Evolutionary conservation across 2,888 invertebrate genomes (phyloP).

Genomic region (Drosophila antonietae): DNA sequence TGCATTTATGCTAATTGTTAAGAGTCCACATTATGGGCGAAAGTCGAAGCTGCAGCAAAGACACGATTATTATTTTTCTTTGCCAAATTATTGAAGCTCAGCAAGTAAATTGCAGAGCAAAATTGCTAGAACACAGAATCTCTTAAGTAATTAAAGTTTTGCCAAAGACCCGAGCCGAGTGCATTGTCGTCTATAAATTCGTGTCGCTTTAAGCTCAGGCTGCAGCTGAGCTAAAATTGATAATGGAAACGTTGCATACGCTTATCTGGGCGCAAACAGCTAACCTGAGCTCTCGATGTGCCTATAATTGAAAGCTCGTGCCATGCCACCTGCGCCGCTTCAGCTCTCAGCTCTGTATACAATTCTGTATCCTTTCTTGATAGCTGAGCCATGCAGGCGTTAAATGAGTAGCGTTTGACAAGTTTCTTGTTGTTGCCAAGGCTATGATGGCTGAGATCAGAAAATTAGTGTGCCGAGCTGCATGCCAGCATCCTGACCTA

Average conservation of each 20-base stretch:
- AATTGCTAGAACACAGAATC: not conserved
- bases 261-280: conserved; percentile 53
- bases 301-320: conserved; percentile 14
- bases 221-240: conserved; percentile 47
- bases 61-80: conserved; percentile 6
- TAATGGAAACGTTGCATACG: conserved; percentile 39
- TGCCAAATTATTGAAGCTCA: not conserved
- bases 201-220: conserved; percentile 8
- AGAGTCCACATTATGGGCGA: conserved; percentile 32
- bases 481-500: conserved; percentile 45
- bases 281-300: conserved; percentile 29
- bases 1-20: conserved; percentile 73
- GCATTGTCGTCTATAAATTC: not conserved
- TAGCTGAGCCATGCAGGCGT: conserved; percentile 65
- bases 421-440: conserved; percentile 20
- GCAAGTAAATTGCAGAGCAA: not conserved
- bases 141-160: not conserved
- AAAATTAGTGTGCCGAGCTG: conserved; percentile 70
- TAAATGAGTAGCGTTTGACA: conserved; percentile 75
- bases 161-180: not conserved
- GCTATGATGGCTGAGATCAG: conserved; percentile 52
- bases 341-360: not conserved
- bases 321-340: not conserved
- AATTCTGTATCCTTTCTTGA: conserved; percentile 2
- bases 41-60: conserved; percentile 28